phyloP scores from a whole-genome alignment of 92 coral and sea anemone genomes.

The Anthopleura xanthogrammica region DNA sequence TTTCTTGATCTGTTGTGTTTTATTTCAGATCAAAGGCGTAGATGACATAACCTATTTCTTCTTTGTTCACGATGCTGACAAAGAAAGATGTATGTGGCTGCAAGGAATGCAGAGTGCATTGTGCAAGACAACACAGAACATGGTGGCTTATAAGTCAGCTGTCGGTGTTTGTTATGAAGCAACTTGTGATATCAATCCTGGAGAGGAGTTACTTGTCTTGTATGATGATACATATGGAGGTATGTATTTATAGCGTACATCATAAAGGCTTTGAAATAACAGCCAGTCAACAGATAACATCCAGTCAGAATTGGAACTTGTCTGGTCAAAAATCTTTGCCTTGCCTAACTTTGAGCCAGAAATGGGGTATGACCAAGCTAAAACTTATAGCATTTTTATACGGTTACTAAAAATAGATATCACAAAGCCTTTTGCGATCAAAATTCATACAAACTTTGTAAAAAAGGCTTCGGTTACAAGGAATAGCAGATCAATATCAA shows the following conservation, averaged over 20 bases:
- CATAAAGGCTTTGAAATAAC: too few species aligned
- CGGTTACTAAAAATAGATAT: too few species aligned
- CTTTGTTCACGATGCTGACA: slow-evolving; percentile 62
- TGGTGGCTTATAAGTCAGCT: slow-evolving; percentile 60
- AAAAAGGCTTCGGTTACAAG: too few species aligned
- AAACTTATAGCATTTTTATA: too few species aligned
- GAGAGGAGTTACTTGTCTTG: slow-evolving; percentile 68
- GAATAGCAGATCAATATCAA: too few species aligned
- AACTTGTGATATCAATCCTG: slow-evolving; percentile 56
- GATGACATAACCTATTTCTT: slow-evolving; percentile 33
- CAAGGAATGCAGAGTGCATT: slow-evolving; percentile 62
- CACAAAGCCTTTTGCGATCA: too few species aligned
- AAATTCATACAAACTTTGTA: too few species aligned
- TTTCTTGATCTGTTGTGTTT: not conserved
- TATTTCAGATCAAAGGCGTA: slow-evolving; percentile 31
- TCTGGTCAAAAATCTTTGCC: too few species aligned
- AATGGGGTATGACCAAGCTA: too few species aligned
- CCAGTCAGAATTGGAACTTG: too few species aligned
- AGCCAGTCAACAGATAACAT: too few species aligned
- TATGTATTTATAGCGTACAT: not conserved
- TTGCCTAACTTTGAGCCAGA: too few species aligned
- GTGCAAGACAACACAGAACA: slow-evolving; percentile 50
- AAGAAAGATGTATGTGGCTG: slow-evolving; percentile 70
- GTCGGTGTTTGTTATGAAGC: slow-evolving; percentile 75
- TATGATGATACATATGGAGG: slow-evolving; percentile 72